A percentile compares a stretch with the other conserved stretches of the same genome.
Evolutionary conservation across 92 coral and sea anemone species (phyloP).

Genomic region (Phenganax marumi): DNA sequence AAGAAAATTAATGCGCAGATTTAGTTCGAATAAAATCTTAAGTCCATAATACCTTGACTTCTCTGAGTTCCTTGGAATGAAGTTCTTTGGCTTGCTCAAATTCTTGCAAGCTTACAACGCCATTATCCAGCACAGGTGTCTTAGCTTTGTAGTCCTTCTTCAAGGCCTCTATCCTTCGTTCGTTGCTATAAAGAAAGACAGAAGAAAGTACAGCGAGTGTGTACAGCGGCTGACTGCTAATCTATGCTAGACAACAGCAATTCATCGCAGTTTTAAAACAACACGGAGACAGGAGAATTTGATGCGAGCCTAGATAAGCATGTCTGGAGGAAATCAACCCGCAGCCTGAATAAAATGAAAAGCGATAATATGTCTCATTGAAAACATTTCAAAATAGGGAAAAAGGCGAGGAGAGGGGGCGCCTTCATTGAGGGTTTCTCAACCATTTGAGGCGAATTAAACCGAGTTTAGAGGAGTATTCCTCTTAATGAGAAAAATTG

Average conservation of each 20-base stretch:
- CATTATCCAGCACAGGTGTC: neutral
- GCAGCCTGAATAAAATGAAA: neutral
- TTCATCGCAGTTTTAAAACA: constrained; percentile 26
- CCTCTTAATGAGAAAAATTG: too few relatives aligned
- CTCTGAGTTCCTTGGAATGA: neutral
- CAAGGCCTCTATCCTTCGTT: constrained; percentile 21
- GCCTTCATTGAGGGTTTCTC: too few relatives aligned
- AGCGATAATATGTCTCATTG: neutral
- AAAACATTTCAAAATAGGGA: too few relatives aligned
- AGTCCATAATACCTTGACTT: neutral
- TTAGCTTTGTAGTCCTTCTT: constrained; percentile 15
- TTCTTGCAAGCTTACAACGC: neutral
- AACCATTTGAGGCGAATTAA: too few relatives aligned
- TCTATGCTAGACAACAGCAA: neutral
- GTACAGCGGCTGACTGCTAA: neutral
- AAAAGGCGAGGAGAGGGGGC: too few relatives aligned
- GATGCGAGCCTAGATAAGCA: constrained; percentile 7
- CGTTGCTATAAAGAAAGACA: constrained; percentile 8
- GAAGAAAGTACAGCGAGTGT: neutral
- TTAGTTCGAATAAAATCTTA: neutral
- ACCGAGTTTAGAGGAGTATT: too few relatives aligned
- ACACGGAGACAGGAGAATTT: neutral
- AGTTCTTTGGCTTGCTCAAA: constrained; percentile 6
- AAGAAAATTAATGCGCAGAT: neutral
- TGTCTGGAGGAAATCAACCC: neutral